Base-by-base conservation (phyloP, 1,140 invertebrate genomes). In the Calycopis cecrops region DNA sequence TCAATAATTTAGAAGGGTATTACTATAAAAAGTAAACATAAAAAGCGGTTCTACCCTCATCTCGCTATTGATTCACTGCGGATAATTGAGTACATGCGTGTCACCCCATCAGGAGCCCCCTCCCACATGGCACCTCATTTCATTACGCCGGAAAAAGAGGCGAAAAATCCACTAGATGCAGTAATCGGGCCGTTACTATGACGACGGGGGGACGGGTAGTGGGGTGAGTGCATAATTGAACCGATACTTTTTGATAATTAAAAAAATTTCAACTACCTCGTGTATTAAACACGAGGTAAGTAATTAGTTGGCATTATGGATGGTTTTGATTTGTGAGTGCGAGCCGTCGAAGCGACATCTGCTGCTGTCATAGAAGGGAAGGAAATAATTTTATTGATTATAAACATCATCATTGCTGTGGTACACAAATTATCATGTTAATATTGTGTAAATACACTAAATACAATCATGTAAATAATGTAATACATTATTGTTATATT, bases 141-240 rank as follows among this genome's bases (percentile, higher is more conserved):
- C 77, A 84, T 84, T 86, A 86, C 80, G 80, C 80, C 79, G 79
- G 81, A 86, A 86, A 86, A 86, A 86, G 78, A 79, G 75, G 68
- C 78, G 82, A 86, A 86, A 86, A 86, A 86, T 84, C 80, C 80
- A 73, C 73, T 77, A 76, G 75, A 83, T 78, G 82, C 80, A 83
- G 79, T 81, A 83, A 83, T 83, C 78, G 79, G 59, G 65, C 67
- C 69, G 83, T 86, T 55, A 60, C 78, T 69, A 84, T 84, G 59
- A 71, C 79, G 69, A 86, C 83, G 21, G 21, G 21, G 6, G 2
- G 6, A 28, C 6, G 21, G 21, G 21, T 28, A 28, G 21, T 28
- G 71, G 60, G 68, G 55, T 65, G 38, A 57, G 50, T 55, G 65
- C 16, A 35, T 28, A 9, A 53, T 53, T 53, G 52, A 16, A 44